Evolutionary conservation across 1,140 invertebrate species (phyloP), one percentile per base, ranked within the genome.

Genomic region (Lerema accius): DNA sequence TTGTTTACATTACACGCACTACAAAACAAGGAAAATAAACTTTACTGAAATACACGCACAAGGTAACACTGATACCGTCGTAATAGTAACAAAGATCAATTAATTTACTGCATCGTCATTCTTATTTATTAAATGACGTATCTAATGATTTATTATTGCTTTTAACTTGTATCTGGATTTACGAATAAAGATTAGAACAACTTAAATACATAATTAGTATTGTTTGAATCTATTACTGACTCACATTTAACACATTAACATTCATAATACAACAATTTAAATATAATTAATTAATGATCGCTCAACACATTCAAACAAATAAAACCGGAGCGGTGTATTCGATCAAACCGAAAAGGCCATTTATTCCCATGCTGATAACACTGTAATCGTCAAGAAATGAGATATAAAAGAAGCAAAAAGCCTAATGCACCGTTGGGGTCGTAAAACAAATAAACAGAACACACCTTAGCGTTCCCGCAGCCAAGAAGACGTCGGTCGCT

Each of bases 401-500:
- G 76, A 80, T 79, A 73, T 76, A 80, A 75, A 81, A 76, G 74
- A 78, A 81, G 62, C 72, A 87, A 87, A 86, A 85, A 81, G 77
- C 73, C 68, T 86, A 90, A 89, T 86, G 86, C 82, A 86, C 78
- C 82, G 80, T 90, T 82, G 87, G 81, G 83, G 86, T 77, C 77
- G 66, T 86, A 89, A 90, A 90, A 89, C 84, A 90, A 89, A 89
- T 77, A 90, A 84, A 84, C 77, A 74, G 80, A 76, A 78, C 76
- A 78, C 75, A 79, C 80, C 79, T 81, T 78, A 48, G 60, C 68
- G 73, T 62, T 76, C 80, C 72, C 71, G 78, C 78, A 81, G 78
- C 76, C 82, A 68, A 59, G 60, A 48, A 73, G 79, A 68, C 77
- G 82, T 72, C 84, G 85, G 85, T 67, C 71, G 83, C 85, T 90